A percentile compares a stretch with the other conserved stretches of the same genome.
These are phyloP conservation scores for Patiria miniata DNA, from an alignment of 35 echinoderm and acorn worm species.

Conservation along the genomic window DNA sequence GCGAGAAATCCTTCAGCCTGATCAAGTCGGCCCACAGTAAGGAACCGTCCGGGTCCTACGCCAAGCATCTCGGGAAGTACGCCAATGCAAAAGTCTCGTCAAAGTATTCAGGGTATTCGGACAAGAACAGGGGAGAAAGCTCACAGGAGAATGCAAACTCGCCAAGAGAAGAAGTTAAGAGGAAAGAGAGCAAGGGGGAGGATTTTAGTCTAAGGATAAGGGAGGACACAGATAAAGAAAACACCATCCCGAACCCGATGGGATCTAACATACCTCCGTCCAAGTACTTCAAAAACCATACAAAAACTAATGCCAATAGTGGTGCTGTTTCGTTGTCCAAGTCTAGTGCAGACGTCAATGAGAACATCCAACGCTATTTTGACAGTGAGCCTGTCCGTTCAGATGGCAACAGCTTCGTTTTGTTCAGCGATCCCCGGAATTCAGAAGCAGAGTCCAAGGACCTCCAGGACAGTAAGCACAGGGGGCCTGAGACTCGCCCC, in stretches of 20 bases:
- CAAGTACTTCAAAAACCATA: slow-evolving; percentile 21
- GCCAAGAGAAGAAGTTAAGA: not conserved
- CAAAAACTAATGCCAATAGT: not conserved
- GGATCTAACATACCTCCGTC: slow-evolving; percentile 35
- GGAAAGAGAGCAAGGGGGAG: not conserved
- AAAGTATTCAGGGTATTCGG: not conserved
- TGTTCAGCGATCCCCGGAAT: not conserved
- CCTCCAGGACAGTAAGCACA: not conserved
- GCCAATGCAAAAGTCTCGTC: not conserved
- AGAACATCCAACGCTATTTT: slow-evolving; percentile 14
- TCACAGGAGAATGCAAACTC: not conserved
- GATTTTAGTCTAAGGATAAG: not conserved
- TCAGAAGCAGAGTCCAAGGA: not conserved
- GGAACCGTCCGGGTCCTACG: not conserved
- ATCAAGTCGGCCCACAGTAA: not conserved
- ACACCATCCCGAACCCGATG: not conserved
- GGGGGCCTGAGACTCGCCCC: not conserved
- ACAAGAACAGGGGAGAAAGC: too few relatives aligned
- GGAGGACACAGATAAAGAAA: not conserved
- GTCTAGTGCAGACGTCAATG: not conserved
- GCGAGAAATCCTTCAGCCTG: not conserved
- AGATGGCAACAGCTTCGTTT: not conserved
- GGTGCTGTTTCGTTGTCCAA: not conserved
- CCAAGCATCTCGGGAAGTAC: not conserved
- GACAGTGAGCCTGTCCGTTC: not conserved